phyloP scores from a whole-genome alignment of 2,797 vertebrate species.

The Acipenser ruthenus region DNA sequence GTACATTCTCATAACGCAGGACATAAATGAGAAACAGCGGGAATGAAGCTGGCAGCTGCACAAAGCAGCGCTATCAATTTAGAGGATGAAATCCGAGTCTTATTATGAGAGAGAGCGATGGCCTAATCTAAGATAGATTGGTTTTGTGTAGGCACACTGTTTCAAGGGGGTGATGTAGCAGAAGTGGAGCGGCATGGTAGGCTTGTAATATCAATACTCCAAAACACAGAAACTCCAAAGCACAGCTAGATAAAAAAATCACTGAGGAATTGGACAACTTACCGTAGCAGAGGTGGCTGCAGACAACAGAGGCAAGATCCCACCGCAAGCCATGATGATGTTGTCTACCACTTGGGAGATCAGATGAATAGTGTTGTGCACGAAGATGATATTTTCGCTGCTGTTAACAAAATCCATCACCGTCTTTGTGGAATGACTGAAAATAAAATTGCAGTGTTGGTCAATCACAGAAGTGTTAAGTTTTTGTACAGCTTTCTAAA shows the following conservation, averaged over 20 bases:
- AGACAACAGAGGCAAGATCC: conserved; percentile 91
- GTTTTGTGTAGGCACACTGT: too few species aligned
- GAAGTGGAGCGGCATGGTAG: neutral
- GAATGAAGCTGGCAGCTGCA: too few species aligned
- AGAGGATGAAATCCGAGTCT: too few species aligned
- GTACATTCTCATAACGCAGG: too few species aligned
- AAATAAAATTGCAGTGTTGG: conserved; percentile 16
- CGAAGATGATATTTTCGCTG: conserved; percentile 92
- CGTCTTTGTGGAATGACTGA: conserved; percentile 93
- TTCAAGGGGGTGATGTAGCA: neutral
- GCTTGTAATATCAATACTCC: neutral
- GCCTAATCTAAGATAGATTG: too few species aligned
- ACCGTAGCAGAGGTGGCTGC: conserved; percentile 84
- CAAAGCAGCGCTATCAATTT: too few species aligned
- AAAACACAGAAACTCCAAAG: neutral
- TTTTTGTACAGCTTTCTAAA: neutral
- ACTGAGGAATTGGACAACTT: conserved; percentile 59
- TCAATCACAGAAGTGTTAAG: neutral
- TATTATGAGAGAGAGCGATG: too few species aligned
- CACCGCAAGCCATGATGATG: conserved; percentile 95
- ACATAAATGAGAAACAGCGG: too few species aligned
- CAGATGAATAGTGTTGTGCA: conserved; percentile 95
- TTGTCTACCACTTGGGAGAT: conserved; percentile 97
- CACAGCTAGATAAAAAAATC: conserved; percentile 26
- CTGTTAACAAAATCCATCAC: conserved; percentile 97